These are phyloP conservation scores for Adelognathus sp. DNA, from an alignment of 2,888 invertebrate genomes.

Conservation along the genomic window DNA sequence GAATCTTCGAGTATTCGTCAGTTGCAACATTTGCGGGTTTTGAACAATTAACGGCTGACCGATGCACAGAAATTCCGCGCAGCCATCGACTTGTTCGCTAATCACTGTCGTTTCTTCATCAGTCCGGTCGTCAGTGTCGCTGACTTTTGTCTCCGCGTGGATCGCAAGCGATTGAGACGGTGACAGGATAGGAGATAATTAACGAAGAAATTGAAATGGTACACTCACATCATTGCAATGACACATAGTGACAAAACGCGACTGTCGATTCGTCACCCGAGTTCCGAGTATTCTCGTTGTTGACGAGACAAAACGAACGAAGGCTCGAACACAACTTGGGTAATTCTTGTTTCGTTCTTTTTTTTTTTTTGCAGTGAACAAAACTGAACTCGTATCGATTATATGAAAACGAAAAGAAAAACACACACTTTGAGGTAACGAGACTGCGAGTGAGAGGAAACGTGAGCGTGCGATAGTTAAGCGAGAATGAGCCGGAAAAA, in stretches of 20 bases:
- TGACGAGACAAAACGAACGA: conserved; percentile 40
- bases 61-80: not conserved
- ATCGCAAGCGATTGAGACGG: too few relatives aligned
- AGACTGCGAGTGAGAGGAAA: conserved; percentile 46
- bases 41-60: conserved; percentile 18
- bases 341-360: not conserved
- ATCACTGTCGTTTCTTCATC: too few relatives aligned
- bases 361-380: conserved; percentile 60
- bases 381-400: conserved; percentile 30
- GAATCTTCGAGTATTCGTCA: conserved; percentile 57
- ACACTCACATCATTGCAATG: conserved; percentile 37
- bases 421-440: conserved; percentile 53
- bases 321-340: conserved; percentile 39
- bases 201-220: too few relatives aligned
- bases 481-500: conserved; percentile 61
- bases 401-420: not conserved
- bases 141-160: too few relatives aligned
- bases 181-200: too few relatives aligned
- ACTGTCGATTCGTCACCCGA: conserved; percentile 48
- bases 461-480: conserved; percentile 49
- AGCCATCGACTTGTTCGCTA: too few relatives aligned
- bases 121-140: too few relatives aligned
- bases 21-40: conserved; percentile 54
- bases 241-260: conserved; percentile 46
- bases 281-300: conserved; percentile 58